Evolutionary conservation across 2,113 vertebrate species (phyloP).

Genomic region (Dromas ardeola): DNA sequence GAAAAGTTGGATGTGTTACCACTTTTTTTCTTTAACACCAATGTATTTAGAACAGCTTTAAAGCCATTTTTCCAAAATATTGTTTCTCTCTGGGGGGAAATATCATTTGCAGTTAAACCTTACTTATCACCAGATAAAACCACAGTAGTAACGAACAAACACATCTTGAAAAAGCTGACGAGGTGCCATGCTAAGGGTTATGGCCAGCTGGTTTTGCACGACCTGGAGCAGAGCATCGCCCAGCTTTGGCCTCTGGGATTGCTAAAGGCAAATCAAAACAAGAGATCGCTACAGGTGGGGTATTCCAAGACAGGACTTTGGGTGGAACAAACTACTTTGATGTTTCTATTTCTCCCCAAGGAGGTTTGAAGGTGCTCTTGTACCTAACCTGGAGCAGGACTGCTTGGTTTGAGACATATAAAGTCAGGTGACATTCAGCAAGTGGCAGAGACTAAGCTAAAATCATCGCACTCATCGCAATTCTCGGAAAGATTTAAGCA

Average conservation of each 20-base stretch:
- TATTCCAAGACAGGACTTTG: not conserved
- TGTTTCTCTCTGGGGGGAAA: not conserved
- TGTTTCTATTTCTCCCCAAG: not conserved
- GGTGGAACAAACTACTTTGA: not conserved
- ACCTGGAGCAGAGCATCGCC: not conserved
- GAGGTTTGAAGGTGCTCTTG: not conserved
- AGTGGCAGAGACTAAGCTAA: not conserved
- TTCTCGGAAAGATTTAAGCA: not conserved
- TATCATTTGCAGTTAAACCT: not conserved
- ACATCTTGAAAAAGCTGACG: not conserved
- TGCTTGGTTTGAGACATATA: not conserved
- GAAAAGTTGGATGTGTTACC: not conserved
- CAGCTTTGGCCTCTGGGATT: not conserved
- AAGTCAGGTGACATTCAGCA: not conserved
- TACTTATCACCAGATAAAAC: not conserved
- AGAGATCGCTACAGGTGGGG: not conserved
- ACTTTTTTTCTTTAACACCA: not conserved
- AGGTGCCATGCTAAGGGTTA: not conserved
- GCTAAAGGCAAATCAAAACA: not conserved
- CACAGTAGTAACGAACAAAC: not conserved
- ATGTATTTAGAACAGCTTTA: slow-evolving; percentile 5
- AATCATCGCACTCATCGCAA: not conserved
- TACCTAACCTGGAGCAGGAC: not conserved
- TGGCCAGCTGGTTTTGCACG: not conserved
- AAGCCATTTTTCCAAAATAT: not conserved